Conservation (phyloP, 1,140 invertebrate species). For the Piezodorus guildinii region DNA sequence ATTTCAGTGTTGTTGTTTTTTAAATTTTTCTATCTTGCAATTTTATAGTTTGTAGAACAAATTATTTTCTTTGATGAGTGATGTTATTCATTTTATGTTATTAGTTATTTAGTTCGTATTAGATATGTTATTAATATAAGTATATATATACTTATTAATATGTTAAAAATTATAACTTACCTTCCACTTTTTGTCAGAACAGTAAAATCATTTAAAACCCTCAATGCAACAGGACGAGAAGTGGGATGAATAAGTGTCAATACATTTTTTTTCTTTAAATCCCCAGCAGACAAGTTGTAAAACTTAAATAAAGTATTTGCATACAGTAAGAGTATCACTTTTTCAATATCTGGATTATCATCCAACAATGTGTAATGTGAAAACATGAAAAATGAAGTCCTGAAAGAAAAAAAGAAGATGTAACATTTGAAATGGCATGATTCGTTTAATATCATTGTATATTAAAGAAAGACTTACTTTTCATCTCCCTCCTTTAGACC, state of each 20-base stretch:
- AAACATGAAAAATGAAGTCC: neutral
- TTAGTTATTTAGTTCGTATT: too few species aligned
- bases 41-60: too few species aligned
- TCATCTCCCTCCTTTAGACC: neutral
- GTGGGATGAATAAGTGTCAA: neutral
- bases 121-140: too few species aligned
- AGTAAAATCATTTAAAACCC: slow-evolving; percentile 4
- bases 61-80: too few species aligned
- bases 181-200: neutral
- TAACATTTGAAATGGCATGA: neutral
- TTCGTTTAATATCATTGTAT: neutral
- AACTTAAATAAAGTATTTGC: slow-evolving; percentile 1
- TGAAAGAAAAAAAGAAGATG: neutral
- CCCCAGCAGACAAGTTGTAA: neutral
- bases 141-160: too few species aligned
- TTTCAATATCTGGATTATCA: neutral
- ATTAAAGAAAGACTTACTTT: neutral
- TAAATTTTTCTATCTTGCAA: too few species aligned
- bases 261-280: neutral
- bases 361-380: neutral
- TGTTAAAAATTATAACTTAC: neutral
- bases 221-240: neutral
- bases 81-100: too few species aligned
- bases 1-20: too few species aligned
- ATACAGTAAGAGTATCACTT: slow-evolving; percentile 7